Evolutionary conservation across 2,888 invertebrate genomes (phyloP), one percentile per base, ranked within the genome.

Genomic region (Matsumyia berberina): DNA sequence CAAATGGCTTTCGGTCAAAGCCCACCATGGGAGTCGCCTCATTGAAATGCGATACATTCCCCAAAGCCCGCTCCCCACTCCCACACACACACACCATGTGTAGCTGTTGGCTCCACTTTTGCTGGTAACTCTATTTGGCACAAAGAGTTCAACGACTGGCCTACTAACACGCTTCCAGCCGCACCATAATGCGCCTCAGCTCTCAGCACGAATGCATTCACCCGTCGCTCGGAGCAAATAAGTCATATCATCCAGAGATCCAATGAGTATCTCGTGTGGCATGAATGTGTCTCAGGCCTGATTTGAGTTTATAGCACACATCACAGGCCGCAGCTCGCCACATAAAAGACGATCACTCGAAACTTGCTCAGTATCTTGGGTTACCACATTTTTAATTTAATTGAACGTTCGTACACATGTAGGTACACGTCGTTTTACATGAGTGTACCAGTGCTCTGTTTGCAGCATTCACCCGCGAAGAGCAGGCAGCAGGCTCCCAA

Each of bases 141-240:
- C 7, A 11, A 37, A 42, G 37, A 39, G 70, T 78, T 78, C 70
- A 78, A 78, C 78, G 64, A 78, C 78, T 70, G 78, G n/a, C 70
- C 78, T 55, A 78, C 70, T 78, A 55, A 78, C 78, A 70, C 70
- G 55, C 67, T 70, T 78, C 69, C 17, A 77, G 53, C 37, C 19
- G 39, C 55, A 57, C 42, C 42, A 42, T 51, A 55, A 64, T 44
- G 35, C 19, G 5, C 15, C 9, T 60, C 49, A 58, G 60, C 49
- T 72, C 19, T 72, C 49, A n/a, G n/a, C 39, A 39, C 42, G 31
- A 73, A 73, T 62, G 62, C 73, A 73, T 73, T 62, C 73, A 62
- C 62, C 62, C 33, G 69, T 73, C 33, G 73, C 73, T 53, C 29
- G 73, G 11, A 73, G 53, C 51, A 33, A 53, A 62, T 53, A 66